These are phyloP conservation scores for Tetrax tetrax DNA, from an alignment of 2,113 vertebrate species.

Conservation along the genomic window DNA sequence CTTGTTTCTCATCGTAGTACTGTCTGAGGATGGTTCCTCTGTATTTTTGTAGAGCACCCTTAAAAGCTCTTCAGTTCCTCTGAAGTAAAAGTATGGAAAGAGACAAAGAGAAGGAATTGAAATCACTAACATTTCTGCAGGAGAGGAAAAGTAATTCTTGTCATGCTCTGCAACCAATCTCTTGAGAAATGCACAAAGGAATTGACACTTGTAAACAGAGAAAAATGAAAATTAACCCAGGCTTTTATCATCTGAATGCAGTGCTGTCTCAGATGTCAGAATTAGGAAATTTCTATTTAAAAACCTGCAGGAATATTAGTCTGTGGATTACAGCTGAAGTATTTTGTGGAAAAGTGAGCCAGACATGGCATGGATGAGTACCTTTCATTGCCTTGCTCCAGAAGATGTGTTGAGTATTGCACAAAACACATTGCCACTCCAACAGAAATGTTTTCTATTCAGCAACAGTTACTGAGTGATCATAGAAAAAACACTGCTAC, in stretches of 20 bases:
- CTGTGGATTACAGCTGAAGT: conserved; percentile 1
- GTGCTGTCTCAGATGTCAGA: background rate
- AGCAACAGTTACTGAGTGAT: background rate
- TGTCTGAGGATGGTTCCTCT: background rate
- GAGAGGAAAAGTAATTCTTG: background rate
- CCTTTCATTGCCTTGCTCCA: conserved; percentile 6
- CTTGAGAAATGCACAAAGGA: background rate
- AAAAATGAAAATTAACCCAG: background rate
- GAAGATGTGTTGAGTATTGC: background rate
- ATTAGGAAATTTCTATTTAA: conserved; percentile 1
- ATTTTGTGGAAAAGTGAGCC: background rate
- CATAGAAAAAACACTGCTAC: background rate
- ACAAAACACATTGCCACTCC: background rate
- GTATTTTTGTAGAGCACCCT: background rate
- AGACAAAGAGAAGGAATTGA: background rate
- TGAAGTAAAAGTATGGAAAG: background rate
- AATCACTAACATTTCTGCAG: background rate
- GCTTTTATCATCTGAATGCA: background rate
- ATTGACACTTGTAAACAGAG: background rate
- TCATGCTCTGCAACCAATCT: background rate
- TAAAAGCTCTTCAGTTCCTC: background rate
- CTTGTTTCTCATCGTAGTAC: background rate
- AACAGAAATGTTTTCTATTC: conserved; percentile 25
- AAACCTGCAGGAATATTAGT: background rate
- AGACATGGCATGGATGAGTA: background rate